Evolutionary conservation across 2,888 invertebrate genomes (phyloP).

Genomic region (Pyrrhosoma nymphula): DNA sequence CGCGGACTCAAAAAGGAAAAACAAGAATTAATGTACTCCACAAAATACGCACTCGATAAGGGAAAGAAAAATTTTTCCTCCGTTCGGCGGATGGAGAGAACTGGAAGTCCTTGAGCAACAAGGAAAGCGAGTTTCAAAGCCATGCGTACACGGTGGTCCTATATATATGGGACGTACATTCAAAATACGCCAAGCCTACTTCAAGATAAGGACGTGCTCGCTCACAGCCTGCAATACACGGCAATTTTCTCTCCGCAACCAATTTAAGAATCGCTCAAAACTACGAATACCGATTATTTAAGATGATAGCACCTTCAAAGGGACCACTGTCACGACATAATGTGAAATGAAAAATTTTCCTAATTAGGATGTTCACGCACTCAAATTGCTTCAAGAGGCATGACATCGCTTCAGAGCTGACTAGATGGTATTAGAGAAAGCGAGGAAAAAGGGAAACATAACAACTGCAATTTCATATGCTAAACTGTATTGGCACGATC

Average conservation of each 20-base stretch:
- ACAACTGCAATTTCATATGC: too few species aligned
- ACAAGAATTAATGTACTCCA: background rate
- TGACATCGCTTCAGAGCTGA: too few species aligned
- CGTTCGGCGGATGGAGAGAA: background rate
- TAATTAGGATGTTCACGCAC: too few species aligned
- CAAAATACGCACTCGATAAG: background rate
- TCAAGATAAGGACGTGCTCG: background rate
- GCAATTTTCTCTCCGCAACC: background rate
- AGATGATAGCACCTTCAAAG: too few species aligned
- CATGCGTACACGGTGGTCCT: background rate
- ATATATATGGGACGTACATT: background rate
- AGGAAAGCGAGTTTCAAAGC: conserved; percentile 42
- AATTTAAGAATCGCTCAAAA: background rate
- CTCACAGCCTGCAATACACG: background rate
- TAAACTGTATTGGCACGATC: too few species aligned
- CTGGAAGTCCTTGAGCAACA: conserved; percentile 56
- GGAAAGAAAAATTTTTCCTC: conserved; percentile 41
- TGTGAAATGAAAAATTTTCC: too few species aligned
- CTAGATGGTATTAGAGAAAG: too few species aligned
- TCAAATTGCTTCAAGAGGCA: too few species aligned
- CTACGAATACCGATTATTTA: too few species aligned
- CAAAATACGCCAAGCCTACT: background rate
- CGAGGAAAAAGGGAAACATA: too few species aligned
- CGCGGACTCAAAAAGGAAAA: background rate
- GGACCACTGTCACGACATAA: too few species aligned